These are phyloP conservation scores for Nymphalis c-album DNA, from an alignment of 2,888 invertebrate genomes.

Conservation along the genomic window DNA sequence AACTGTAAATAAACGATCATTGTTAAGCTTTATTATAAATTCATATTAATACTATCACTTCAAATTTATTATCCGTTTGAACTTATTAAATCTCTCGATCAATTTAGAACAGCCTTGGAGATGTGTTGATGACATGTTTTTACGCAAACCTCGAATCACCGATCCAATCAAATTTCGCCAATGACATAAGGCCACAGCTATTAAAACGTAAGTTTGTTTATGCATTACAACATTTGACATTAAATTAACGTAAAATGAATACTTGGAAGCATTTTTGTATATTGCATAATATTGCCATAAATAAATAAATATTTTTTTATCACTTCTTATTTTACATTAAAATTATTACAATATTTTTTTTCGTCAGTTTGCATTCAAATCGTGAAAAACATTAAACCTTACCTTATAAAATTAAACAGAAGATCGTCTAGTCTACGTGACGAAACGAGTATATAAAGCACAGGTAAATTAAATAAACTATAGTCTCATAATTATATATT, in stretches of 20 bases:
- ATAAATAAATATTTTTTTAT: neutral
- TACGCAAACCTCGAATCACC: slow-evolving; percentile 43
- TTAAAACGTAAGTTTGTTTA: slow-evolving; percentile 29
- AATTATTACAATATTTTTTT: no score
- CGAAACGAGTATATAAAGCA: slow-evolving; percentile 18
- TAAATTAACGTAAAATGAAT: slow-evolving; percentile 10
- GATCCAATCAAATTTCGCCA: slow-evolving; percentile 38
- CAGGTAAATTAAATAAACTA: slow-evolving; percentile 41
- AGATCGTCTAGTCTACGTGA: slow-evolving; percentile 21
- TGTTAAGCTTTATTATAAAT: no score
- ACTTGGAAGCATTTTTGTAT: neutral
- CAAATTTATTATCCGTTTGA: slow-evolving; percentile 14
- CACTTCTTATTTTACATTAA: no score
- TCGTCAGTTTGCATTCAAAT: neutral
- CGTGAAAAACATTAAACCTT: slow-evolving; percentile 16
- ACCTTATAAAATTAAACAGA: slow-evolving; percentile 9
- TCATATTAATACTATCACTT: no score
- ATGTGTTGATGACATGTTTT: slow-evolving; percentile 41
- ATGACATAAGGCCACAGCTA: slow-evolving; percentile 33
- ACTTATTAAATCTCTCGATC: slow-evolving; percentile 30
- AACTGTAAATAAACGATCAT: no score
- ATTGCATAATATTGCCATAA: neutral
- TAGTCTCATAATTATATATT: slow-evolving; percentile 37
- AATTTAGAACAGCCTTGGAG: slow-evolving; percentile 45
- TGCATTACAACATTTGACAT: slow-evolving; percentile 20